Percentiles rank a stretch among this genome's conserved stretches.
These are phyloP conservation scores for Serranus cabrilla DNA, from an alignment of 2,797 vertebrate genomes.

Conservation along the genomic window DNA sequence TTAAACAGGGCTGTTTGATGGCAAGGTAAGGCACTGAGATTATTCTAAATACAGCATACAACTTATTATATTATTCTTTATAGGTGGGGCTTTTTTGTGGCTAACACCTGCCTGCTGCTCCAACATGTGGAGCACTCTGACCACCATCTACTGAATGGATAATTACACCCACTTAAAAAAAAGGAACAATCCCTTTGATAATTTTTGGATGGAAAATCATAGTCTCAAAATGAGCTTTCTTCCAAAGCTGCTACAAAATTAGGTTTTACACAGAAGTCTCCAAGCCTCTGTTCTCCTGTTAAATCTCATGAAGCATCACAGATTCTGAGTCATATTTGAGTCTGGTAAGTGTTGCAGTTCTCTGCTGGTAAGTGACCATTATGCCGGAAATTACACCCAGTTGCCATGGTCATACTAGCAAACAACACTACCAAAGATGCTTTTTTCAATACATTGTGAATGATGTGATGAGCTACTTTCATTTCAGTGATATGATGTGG, in stretches of 20 bases:
- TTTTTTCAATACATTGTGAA: constrained; percentile 13
- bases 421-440: constrained; percentile 7
- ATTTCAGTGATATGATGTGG: neutral
- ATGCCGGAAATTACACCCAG: constrained; percentile 14
- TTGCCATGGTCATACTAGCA: neutral
- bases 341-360: constrained; percentile 8
- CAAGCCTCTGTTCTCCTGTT: neutral
- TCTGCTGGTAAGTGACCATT: constrained; percentile 22
- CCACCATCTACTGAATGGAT: no score
- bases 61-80: no score
- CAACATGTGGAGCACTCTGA: no score
- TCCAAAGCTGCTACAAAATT: neutral
- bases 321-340: constrained; percentile 2
- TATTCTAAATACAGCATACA: no score
- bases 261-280: neutral
- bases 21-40: no score
- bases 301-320: constrained; percentile 9
- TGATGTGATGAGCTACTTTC: constrained; percentile 16
- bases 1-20: no score
- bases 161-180: no score
- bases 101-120: no score
- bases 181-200: neutral
- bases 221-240: neutral
- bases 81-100: no score
- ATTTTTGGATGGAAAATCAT: neutral